A percentile compares a stretch with the other conserved stretches of the same genome.
Evolutionary conservation across 2,888 invertebrate genomes (phyloP).

Genomic region (Oxycera nigricornis): DNA sequence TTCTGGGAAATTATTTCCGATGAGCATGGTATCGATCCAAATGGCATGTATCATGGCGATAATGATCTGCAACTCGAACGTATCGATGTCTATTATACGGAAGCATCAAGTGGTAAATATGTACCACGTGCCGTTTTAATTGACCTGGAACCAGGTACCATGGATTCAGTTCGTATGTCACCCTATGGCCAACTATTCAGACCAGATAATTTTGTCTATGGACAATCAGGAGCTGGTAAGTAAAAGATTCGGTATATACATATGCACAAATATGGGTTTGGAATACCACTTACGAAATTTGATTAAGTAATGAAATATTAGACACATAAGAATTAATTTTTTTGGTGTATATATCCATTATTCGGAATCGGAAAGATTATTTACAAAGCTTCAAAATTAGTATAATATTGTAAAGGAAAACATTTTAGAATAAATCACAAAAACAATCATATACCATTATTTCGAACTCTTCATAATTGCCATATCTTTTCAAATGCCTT

Average conservation of each 20-base stretch:
- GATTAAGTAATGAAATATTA: no score
- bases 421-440: no score
- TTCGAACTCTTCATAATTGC: no score
- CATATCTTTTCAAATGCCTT: no score
- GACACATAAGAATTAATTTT: no score
- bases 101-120: slow-evolving; percentile 74
- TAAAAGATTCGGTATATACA: slow-evolving; percentile 43
- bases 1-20: slow-evolving; percentile 84
- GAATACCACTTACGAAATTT: no score
- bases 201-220: slow-evolving; percentile 87
- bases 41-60: slow-evolving; percentile 76
- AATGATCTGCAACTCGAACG: slow-evolving; percentile 77
- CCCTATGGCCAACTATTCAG: slow-evolving; percentile 82
- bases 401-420: no score
- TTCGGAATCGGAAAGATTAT: no score
- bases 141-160: slow-evolving; percentile 88
- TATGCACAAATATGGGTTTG: background rate
- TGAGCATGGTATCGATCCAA: slow-evolving; percentile 79
- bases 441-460: no score
- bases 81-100: slow-evolving; percentile 82
- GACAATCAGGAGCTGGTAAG: slow-evolving; percentile 79
- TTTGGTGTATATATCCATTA: no score
- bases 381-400: no score
- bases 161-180: slow-evolving; percentile 84
- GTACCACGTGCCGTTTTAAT: slow-evolving; percentile 86